Base-by-base conservation (phyloP, 2,888 invertebrate genomes). In the Drosophila merina region DNA sequence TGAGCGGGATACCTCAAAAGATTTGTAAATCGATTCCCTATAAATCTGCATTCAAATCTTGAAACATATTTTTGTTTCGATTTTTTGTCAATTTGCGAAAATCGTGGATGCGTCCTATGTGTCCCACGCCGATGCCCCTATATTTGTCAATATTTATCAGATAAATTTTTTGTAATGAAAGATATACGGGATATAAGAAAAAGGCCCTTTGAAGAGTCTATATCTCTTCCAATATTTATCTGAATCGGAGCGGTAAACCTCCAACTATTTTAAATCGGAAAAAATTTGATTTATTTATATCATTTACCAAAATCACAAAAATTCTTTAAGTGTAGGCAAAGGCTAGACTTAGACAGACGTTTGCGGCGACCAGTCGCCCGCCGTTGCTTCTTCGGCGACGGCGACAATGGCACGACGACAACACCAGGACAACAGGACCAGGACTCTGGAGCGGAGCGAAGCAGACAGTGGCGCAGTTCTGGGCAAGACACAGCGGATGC, bases 301-400 rank as follows among this genome's bases (percentile, higher is more conserved):
- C 1, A 20, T 20, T 20, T 20, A 20, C 20, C 1, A 20, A 20
- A 0, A 20, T 1, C 20, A 0, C 20, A 1, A 20, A 20, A 20
- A 20, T 20, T 60, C 14, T 48, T 7, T 0, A 3, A 60, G 63
- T 60, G 55, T 28, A 49, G 20, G 44, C 62, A 70, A 63, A 67
- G 75, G 70, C 69, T 71, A 77, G 59, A 68, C 69, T 64, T 71
- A 66, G 85, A 74, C 60, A 57, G 69, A 70, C 72, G 73, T 76
- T 77, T 75, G 68, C 72, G 83, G 87, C 85, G 83, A 75, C 83
- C 69, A 68, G 49, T 88, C 52, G 68, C 78, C 71, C 82, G 66
- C 57, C 74, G 70, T 49, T 64, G 62, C 70, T 70, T 74, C 70
- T 72, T 64, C 52, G 50, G 79, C 79, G 86, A 82, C 83, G 60